A percentile compares a stretch with the other conserved stretches of the same genome.
Evolutionary conservation across 2,888 invertebrate genomes (phyloP).

Genomic region (Chydorus sphaericus): DNA sequence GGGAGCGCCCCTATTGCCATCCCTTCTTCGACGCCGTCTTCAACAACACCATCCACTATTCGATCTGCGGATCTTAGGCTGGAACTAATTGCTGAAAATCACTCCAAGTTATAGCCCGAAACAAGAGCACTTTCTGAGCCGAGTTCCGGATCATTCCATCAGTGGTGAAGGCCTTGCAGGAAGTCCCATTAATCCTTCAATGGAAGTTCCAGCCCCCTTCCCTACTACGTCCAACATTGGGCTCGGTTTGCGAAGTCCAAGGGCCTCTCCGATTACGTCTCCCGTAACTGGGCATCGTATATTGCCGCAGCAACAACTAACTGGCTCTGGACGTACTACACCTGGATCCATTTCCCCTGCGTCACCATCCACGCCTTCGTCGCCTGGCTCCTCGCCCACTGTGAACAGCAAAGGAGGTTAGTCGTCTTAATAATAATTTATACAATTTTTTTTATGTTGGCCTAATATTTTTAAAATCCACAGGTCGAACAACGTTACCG

Average conservation of each 20-base stretch:
- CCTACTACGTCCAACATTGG: slow-evolving; percentile 21
- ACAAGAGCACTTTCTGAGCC: too few species aligned
- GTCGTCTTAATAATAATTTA: too few species aligned
- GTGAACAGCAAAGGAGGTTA: slow-evolving; percentile 35
- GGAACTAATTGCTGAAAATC: too few species aligned
- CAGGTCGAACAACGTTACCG: slow-evolving; percentile 36
- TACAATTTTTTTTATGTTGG: too few species aligned
- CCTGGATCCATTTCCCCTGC: slow-evolving; percentile 13
- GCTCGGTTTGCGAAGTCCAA: slow-evolving; percentile 18
- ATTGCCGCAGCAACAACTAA: background rate
- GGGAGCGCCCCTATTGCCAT: too few species aligned
- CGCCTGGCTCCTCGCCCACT: slow-evolving; percentile 19
- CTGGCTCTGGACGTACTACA: slow-evolving; percentile 12
- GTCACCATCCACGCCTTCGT: slow-evolving; percentile 15
- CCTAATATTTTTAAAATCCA: too few species aligned
- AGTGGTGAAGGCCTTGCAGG: too few species aligned
- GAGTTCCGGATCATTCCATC: too few species aligned
- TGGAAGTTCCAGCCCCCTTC: slow-evolving; percentile 23
- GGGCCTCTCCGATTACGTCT: slow-evolving; percentile 19
- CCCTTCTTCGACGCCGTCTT: slow-evolving; percentile 2
- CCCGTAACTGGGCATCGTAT: slow-evolving; percentile 11
- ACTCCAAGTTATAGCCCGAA: too few species aligned
- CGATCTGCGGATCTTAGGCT: too few species aligned
- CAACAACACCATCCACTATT: too few species aligned
- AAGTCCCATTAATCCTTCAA: slow-evolving; percentile 8